phyloP scores from a whole-genome alignment of 2,888 invertebrate species.

The Brachylomia viminalis region DNA sequence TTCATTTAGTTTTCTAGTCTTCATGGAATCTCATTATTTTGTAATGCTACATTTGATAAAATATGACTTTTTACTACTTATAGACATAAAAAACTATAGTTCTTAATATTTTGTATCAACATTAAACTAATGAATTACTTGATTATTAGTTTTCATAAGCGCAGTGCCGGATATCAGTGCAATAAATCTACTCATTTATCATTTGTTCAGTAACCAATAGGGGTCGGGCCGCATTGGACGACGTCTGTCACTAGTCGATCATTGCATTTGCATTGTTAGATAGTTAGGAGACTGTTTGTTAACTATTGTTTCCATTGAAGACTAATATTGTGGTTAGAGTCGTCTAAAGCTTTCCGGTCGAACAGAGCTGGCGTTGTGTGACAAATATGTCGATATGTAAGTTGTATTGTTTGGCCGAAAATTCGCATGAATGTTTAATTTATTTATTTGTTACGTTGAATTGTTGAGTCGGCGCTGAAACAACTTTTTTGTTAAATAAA shows the following conservation, averaged over 20 bases:
- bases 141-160: slow-evolving; percentile 70
- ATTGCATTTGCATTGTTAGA: slow-evolving; percentile 54
- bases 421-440: slow-evolving; percentile 88
- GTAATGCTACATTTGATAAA: slow-evolving; percentile 83
- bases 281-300: slow-evolving; percentile 56
- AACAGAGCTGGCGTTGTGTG: slow-evolving; percentile 84
- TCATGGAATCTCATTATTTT: slow-evolving; percentile 89
- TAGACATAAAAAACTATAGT: slow-evolving; percentile 78
- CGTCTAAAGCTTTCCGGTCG: slow-evolving; percentile 73
- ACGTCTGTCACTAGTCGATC: slow-evolving; percentile 53
- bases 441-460: slow-evolving; percentile 87
- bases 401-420: slow-evolving; percentile 87
- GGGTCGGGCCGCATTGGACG: slow-evolving; percentile 70
- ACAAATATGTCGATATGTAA: slow-evolving; percentile 84
- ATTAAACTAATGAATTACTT: slow-evolving; percentile 71
- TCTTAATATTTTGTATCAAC: slow-evolving; percentile 79
- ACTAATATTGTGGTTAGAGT: slow-evolving; percentile 66
- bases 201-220: slow-evolving; percentile 70
- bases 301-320: slow-evolving; percentile 64
- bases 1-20: slow-evolving; percentile 90
- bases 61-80: slow-evolving; percentile 76
- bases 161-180: slow-evolving; percentile 79
- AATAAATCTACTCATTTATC: slow-evolving; percentile 71
- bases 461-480: slow-evolving; percentile 88
- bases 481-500: slow-evolving; percentile 89